Evolutionary conservation across 2,113 vertebrate species (phyloP).

Genomic region (Leucopsar rothschildi): DNA sequence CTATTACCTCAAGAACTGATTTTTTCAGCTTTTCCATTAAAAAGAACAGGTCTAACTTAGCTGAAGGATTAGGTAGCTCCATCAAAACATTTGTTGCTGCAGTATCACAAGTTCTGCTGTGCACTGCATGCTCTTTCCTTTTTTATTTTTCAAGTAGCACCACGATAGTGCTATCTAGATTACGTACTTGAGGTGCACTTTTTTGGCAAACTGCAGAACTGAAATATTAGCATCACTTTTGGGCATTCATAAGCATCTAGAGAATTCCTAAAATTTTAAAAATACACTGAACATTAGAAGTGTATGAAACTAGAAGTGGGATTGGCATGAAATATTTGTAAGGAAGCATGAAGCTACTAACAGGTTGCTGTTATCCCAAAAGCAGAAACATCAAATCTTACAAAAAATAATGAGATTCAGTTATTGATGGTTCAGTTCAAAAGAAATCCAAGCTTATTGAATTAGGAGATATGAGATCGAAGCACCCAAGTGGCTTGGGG

Average conservation of each 20-base stretch:
- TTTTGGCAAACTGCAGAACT: background rate
- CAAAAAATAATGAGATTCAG: background rate
- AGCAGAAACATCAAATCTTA: background rate
- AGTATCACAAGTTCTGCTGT: background rate
- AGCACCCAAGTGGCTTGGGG: accelerated
- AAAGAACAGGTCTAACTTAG: background rate
- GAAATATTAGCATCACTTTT: background rate
- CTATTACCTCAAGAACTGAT: background rate
- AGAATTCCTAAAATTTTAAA: background rate
- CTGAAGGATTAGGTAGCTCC: background rate
- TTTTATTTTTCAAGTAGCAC: background rate
- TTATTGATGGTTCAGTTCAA: background rate
- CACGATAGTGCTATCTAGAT: background rate
- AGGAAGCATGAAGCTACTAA: background rate
- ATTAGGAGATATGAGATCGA: background rate
- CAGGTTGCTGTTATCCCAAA: background rate
- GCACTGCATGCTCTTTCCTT: background rate
- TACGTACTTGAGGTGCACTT: background rate
- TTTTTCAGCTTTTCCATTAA: background rate
- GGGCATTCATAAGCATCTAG: background rate
- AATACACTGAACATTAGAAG: background rate
- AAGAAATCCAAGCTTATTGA: background rate
- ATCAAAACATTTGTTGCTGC: background rate
- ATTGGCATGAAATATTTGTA: background rate
- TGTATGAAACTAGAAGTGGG: background rate